Evolutionary conservation across 1,140 invertebrate genomes (phyloP), one percentile per base, ranked within the genome.

Genomic region (Globodera rostochiensis): DNA sequence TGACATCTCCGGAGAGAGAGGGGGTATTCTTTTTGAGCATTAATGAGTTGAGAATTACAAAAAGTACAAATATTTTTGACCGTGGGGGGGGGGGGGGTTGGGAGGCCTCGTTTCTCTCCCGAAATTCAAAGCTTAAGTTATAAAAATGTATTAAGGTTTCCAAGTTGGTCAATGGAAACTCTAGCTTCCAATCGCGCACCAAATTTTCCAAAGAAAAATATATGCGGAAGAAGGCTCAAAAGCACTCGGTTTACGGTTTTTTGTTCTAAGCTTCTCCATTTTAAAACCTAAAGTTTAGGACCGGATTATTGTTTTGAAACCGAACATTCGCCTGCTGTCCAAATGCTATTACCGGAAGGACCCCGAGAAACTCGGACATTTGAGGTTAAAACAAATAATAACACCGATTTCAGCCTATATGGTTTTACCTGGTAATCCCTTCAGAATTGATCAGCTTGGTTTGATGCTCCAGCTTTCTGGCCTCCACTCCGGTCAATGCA

Each of bases 171-270:
- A 71, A 64, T 60, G 82, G 82, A 13, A 83, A 84, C 53, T 25
- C 57, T 53, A 46, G 15, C n/a, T 83, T 83, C 36, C 76, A 84
- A 21, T 21, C 69, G 15, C 57, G 82, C 6, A 86, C 82, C 49
- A 57, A 67, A 36, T 84, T 36, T 74, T 77, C 82, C n/a, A 75
- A 83, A 46, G 47, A 84, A 64, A 83, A 83, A 53, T 83, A 83
- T 75, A 36, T 77, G 4, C 66, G 60, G 53, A 83, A 83, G 66
- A 83, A 86, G 50, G 73, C 83, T 46, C 75, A 85, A 80, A 84
- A 75, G 25, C 75, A 83, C 49, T 84, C 82, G 36, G 77, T 78
- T 25, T 36, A n/a, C 36, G 9, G 11, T 7, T 74, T 49, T 76
- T 21, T 76, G 15, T 46, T 21, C 19, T 64, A 15, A 11, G 36